Evolutionary conservation across 2,888 invertebrate species (phyloP).

Genomic region (Stenolophus ochropezus): DNA sequence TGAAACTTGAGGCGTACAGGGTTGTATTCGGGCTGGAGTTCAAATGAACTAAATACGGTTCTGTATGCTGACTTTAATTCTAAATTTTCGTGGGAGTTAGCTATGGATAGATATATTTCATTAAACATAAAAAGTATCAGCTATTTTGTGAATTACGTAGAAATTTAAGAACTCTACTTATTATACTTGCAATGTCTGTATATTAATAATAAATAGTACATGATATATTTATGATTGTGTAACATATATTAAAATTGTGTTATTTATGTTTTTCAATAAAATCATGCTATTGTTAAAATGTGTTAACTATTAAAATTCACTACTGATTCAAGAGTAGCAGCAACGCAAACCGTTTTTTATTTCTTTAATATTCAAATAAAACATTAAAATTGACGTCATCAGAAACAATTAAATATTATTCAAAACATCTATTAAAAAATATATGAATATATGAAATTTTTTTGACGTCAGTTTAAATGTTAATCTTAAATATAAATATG

Average conservation of each 20-base stretch:
- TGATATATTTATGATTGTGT: conserved; percentile 53
- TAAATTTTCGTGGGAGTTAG: conserved; percentile 32
- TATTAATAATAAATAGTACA: conserved; percentile 46
- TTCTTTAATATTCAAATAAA: background rate
- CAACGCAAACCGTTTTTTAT: background rate
- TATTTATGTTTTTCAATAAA: conserved; percentile 56
- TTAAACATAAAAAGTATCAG: conserved; percentile 41
- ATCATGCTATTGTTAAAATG: conserved; percentile 58
- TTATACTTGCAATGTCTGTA: conserved; percentile 56
- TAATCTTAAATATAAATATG: too few relatives aligned
- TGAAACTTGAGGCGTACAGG: conserved; percentile 20
- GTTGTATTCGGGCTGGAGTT: conserved; percentile 49
- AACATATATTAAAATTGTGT: conserved; percentile 56
- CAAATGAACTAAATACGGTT: conserved; percentile 44
- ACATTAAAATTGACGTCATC: background rate
- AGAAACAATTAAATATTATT: too few relatives aligned
- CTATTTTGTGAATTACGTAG: conserved; percentile 45
- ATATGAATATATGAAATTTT: too few relatives aligned
- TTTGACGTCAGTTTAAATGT: too few relatives aligned
- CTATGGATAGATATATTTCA: conserved; percentile 34
- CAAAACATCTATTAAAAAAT: too few relatives aligned
- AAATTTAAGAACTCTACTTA: conserved; percentile 44
- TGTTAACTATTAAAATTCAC: conserved; percentile 19
- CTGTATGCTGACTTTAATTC: conserved; percentile 33
- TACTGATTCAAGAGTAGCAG: background rate